Conservation (phyloP, 2,113 vertebrate species). For the Lamprotornis superbus region DNA sequence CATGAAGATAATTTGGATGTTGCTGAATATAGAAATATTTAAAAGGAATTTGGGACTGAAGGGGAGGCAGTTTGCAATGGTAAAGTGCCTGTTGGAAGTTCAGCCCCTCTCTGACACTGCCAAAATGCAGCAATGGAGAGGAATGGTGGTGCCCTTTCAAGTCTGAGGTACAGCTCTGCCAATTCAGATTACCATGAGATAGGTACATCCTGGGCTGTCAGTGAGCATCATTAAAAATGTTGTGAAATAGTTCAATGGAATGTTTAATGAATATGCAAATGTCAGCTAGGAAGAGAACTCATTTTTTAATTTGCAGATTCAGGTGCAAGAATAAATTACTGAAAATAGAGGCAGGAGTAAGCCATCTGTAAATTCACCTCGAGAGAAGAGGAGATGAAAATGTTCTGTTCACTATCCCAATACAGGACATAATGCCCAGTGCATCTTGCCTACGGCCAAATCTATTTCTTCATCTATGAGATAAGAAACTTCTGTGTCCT, state of each 20-base stretch:
- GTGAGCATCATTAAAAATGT: neutral
- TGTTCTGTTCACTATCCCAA: neutral
- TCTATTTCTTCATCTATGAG: neutral
- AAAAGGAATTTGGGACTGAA: neutral
- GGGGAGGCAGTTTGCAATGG: neutral
- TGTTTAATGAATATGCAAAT: slow-evolving; percentile 57
- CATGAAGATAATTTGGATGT: neutral
- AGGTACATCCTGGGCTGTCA: neutral
- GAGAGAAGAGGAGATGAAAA: neutral
- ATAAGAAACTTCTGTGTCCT: neutral
- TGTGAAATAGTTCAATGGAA: slow-evolving; percentile 13
- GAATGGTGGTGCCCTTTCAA: neutral
- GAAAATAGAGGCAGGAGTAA: neutral
- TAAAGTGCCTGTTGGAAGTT: neutral
- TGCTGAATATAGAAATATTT: neutral
- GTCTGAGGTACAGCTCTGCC: neutral
- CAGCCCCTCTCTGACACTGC: neutral
- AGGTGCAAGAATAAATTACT: slow-evolving; percentile 35
- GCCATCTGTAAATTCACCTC: neutral
- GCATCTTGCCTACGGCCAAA: neutral
- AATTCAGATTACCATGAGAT: neutral
- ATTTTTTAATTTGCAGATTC: neutral
- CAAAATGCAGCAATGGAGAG: neutral
- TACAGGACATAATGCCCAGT: neutral
- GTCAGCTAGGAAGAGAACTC: slow-evolving; percentile 18